phyloP scores from a whole-genome alignment of 1,140 invertebrate species.

The Zaprionus vittiger region DNA sequence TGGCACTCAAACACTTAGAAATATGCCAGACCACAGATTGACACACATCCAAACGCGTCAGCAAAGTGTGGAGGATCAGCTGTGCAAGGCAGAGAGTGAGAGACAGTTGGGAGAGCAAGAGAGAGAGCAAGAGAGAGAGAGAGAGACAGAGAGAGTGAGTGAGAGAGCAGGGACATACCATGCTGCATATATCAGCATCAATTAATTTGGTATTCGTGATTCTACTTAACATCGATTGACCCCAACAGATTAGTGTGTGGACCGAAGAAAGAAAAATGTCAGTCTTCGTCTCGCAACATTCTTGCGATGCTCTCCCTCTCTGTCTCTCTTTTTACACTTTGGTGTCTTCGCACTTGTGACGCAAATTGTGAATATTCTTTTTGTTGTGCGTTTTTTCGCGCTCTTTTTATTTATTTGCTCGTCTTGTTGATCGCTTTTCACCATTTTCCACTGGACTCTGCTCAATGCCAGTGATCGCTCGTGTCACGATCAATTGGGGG shows the following conservation, averaged over 20 bases:
- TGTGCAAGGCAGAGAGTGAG: background rate
- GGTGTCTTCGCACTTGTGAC: conserved; percentile 47
- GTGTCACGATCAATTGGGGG: conserved; percentile 48
- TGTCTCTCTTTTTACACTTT: background rate
- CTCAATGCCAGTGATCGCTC: conserved; percentile 28
- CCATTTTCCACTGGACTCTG: conserved; percentile 41
- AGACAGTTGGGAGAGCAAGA: background rate
- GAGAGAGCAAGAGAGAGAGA: background rate
- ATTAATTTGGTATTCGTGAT: conserved; percentile 85
- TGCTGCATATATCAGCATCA: conserved; percentile 74
- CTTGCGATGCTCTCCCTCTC: conserved; percentile 1
- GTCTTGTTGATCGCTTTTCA: conserved; percentile 44
- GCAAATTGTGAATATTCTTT: conserved; percentile 72
- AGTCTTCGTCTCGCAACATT: conserved; percentile 51
- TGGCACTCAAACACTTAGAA: conserved; percentile 43
- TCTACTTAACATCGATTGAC: conserved; percentile 85
- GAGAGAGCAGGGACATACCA: background rate
- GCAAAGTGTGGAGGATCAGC: conserved; percentile 19
- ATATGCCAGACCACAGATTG: conserved; percentile 70
- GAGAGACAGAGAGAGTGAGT: background rate
- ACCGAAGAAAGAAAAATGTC: conserved; percentile 59
- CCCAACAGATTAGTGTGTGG: conserved; percentile 80
- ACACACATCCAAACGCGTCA: conserved; percentile 59
- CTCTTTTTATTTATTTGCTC: conserved; percentile 61
- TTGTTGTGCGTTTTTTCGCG: conserved; percentile 22